These are phyloP conservation scores for Paraescarpia echinospica DNA, from an alignment of 1,140 invertebrate genomes.

Conservation along the genomic window DNA sequence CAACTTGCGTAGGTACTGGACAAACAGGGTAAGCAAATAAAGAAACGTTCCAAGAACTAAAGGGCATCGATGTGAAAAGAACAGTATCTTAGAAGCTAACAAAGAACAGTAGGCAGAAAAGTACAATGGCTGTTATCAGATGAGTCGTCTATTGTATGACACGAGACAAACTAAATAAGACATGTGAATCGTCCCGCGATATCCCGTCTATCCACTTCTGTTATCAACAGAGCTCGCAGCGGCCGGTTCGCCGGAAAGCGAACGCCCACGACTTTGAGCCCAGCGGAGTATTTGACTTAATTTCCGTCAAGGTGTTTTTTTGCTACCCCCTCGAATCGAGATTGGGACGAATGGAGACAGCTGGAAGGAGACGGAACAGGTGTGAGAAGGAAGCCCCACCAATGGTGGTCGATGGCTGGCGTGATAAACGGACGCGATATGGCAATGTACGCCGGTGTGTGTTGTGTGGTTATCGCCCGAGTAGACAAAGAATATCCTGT, in stretches of 20 bases:
- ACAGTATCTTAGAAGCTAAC: background rate
- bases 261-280: background rate
- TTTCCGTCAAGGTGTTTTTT: background rate
- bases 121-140: background rate
- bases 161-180: background rate
- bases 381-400: background rate
- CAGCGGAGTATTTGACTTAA: background rate
- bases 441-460: background rate
- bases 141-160: background rate
- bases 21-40: background rate
- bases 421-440: background rate
- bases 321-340: background rate
- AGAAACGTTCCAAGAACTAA: background rate
- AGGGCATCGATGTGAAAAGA: background rate
- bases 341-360: background rate
- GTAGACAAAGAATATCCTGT: background rate
- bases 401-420: background rate
- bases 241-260: background rate
- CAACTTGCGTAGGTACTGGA: background rate
- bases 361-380: background rate
- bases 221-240: background rate
- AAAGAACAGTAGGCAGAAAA: background rate
- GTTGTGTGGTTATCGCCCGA: background rate
- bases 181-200: background rate
- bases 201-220: background rate